Conservation (phyloP, 2,113 vertebrate genomes). For the Eulemur macaco region DNA sequence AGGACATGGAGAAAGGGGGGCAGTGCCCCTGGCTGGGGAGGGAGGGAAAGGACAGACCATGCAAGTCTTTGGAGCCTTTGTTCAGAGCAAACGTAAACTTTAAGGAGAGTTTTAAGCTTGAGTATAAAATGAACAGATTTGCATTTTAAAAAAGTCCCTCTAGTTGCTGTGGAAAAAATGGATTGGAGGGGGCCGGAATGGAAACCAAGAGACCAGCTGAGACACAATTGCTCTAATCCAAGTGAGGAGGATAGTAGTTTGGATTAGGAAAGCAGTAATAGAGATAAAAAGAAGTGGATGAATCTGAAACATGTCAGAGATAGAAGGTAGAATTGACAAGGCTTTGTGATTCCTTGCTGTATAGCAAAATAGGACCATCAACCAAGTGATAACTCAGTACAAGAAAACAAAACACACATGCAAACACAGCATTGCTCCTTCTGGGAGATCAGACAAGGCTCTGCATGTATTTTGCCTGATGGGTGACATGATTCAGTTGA, state of each 20-base stretch:
- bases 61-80: not conserved
- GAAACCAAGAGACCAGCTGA: not conserved
- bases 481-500: conserved; percentile 1
- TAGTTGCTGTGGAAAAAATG: not conserved
- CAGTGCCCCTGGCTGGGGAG: not conserved
- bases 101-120: not conserved
- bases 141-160: not conserved
- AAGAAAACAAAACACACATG: not conserved
- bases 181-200: not conserved
- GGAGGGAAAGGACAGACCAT: not conserved
- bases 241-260: not conserved
- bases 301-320: not conserved
- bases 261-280: not conserved
- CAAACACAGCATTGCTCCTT: not conserved
- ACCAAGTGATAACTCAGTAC: not conserved
- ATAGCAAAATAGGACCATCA: not conserved
- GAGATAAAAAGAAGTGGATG: not conserved
- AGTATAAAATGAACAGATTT: conserved; percentile 1
- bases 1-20: not conserved
- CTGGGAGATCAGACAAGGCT: not conserved
- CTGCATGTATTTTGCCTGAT: conserved; percentile 27
- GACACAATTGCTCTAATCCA: not conserved
- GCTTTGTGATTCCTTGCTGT: conserved; percentile 2
- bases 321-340: not conserved
- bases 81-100: not conserved